Conservation (phyloP, 2,888 invertebrate genomes). For the Aplocera efformata region DNA sequence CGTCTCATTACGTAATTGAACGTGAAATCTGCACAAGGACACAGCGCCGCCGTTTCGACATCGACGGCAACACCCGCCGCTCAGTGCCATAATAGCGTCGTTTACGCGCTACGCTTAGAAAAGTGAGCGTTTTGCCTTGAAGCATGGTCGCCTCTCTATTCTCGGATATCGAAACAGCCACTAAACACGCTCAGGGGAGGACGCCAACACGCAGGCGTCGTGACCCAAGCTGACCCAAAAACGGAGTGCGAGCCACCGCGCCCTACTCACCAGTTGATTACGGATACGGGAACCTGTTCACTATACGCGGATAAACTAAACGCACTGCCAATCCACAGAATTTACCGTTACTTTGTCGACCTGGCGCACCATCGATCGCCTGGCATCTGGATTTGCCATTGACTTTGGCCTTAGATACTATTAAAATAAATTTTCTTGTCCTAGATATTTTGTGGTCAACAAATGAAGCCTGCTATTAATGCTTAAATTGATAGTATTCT, state of each 20-base stretch:
- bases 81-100: slow-evolving; percentile 67
- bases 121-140: slow-evolving; percentile 77
- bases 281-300: slow-evolving; percentile 71
- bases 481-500: no score
- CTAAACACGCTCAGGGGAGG: slow-evolving; percentile 57
- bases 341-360: slow-evolving; percentile 54
- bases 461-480: no score
- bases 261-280: slow-evolving; percentile 64
- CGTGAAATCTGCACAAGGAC: slow-evolving; percentile 75
- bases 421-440: slow-evolving; percentile 4
- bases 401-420: slow-evolving; percentile 28
- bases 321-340: slow-evolving; percentile 39
- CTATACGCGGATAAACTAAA: slow-evolving; percentile 39
- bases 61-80: slow-evolving; percentile 46
- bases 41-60: slow-evolving; percentile 59
- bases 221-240: slow-evolving; percentile 79
- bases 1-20: slow-evolving; percentile 64
- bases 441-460: background rate
- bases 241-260: slow-evolving; percentile 62
- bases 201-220: slow-evolving; percentile 69
- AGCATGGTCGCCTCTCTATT: slow-evolving; percentile 67
- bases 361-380: slow-evolving; percentile 21
- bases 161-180: slow-evolving; percentile 64
- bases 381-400: slow-evolving; percentile 24
- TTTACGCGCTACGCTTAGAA: slow-evolving; percentile 71